phyloP scores from a whole-genome alignment of 1,140 invertebrate genomes.

The Formica exsecta region DNA sequence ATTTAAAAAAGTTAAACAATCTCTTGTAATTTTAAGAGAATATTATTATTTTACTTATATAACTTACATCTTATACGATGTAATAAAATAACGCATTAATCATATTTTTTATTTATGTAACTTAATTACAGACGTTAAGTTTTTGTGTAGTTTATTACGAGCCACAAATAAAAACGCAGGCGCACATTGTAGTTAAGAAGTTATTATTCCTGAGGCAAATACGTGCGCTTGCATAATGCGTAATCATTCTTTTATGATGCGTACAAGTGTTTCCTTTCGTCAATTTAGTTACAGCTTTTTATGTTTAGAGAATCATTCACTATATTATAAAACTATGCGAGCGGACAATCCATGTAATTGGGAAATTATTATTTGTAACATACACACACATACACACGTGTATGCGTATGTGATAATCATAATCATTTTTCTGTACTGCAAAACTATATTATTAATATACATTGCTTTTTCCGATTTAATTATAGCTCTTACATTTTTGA shows the following conservation, averaged over 20 bases:
- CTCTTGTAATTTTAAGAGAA: not conserved
- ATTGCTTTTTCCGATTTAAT: not conserved
- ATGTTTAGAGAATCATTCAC: not conserved
- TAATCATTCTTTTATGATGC: constrained; percentile 4
- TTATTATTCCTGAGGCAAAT: not conserved
- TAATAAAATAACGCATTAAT: not conserved
- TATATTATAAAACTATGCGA: constrained; percentile 9
- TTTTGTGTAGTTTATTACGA: not conserved
- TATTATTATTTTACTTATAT: not conserved
- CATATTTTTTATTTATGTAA: not conserved
- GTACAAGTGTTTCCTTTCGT: constrained; percentile 14
- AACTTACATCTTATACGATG: not conserved
- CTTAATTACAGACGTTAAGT: constrained; percentile 7
- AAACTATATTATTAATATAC: constrained; percentile 23
- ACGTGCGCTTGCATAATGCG: constrained; percentile 1
- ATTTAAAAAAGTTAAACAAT: not conserved
- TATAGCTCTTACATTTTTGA: not conserved
- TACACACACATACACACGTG: not conserved
- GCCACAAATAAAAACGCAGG: not conserved
- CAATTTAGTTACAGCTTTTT: constrained; percentile 11
- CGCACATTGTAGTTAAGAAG: not conserved
- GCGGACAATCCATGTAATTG: not conserved
- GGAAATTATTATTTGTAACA: constrained; percentile 44
- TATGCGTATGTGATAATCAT: constrained; percentile 27
- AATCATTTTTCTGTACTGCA: not conserved